A percentile compares a stretch with the other conserved stretches of the same genome.
phyloP scores from a whole-genome alignment of 2,113 vertebrate species.

The Pavo muticus region DNA sequence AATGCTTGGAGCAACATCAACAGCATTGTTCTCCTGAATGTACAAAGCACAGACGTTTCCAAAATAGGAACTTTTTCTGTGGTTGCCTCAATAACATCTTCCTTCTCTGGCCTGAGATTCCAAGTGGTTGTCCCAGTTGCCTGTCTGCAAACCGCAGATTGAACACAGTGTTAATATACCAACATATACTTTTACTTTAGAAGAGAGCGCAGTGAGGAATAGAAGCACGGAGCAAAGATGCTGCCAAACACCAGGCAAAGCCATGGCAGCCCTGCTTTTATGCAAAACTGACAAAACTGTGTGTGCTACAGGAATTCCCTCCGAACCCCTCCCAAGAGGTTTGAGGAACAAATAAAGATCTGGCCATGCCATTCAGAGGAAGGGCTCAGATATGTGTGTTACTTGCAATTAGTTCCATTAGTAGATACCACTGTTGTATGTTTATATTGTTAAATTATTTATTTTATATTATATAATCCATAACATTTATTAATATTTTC shows the following conservation, averaged over 20 bases:
- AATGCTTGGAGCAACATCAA: background rate
- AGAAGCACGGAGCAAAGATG: background rate
- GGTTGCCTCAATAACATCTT: background rate
- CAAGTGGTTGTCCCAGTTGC: background rate
- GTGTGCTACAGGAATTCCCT: background rate
- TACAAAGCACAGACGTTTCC: background rate
- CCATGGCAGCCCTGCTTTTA: background rate
- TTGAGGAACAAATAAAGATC: background rate
- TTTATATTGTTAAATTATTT: background rate
- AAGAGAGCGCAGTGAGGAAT: background rate
- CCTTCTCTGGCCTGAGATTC: background rate
- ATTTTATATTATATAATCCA: background rate
- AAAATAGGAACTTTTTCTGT: background rate
- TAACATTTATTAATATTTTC: background rate
- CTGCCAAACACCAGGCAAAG: background rate
- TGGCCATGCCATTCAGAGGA: background rate
- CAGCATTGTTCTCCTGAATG: background rate
- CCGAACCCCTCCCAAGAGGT: background rate
- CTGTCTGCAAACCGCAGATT: background rate
- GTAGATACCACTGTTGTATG: background rate
- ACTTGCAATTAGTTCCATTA: background rate
- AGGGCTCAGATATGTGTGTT: background rate
- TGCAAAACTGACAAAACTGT: background rate
- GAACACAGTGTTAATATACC: background rate
- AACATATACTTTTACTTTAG: accelerated